Percentiles rank a stretch among this genome's conserved stretches.
Conservation (phyloP, 2,888 invertebrate species). For the Eupithecia subumbrata region DNA sequence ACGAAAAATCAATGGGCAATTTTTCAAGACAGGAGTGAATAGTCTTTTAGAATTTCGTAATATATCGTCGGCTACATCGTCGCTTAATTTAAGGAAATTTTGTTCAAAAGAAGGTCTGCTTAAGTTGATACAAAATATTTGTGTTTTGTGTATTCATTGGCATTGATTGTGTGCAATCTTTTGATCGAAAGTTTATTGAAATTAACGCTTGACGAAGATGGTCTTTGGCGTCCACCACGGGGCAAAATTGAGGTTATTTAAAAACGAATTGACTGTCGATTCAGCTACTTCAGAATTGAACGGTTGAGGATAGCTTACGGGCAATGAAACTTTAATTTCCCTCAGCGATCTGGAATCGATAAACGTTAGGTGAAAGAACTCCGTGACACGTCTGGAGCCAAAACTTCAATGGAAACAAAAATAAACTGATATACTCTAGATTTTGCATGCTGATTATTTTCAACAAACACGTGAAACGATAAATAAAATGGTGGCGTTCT, state of each 20-base stretch:
- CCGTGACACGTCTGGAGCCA: conserved; percentile 19
- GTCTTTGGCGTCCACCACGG: conserved; percentile 22
- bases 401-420: conserved; percentile 28
- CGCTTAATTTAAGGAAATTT: not conserved
- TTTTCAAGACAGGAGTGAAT: not conserved
- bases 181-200: not conserved
- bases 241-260: not conserved
- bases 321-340: conserved; percentile 31
- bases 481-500: conserved; percentile 47
- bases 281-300: conserved; percentile 19
- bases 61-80: not conserved
- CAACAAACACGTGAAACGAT: conserved; percentile 46
- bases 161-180: not conserved
- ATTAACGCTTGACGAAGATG: no score
- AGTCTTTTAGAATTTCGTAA: not conserved
- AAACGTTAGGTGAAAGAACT: conserved; percentile 37
- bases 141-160: not conserved
- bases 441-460: conserved; percentile 33
- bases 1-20: not conserved
- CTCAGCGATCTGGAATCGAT: conserved; percentile 36
- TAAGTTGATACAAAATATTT: not conserved
- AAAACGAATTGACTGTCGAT: conserved; percentile 1
- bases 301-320: conserved; percentile 2
- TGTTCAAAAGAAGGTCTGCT: not conserved
- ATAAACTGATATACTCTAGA: conserved; percentile 29